Evolutionary conservation across 2,888 invertebrate genomes (phyloP).

Genomic region (Pilophorus perplexus): DNA sequence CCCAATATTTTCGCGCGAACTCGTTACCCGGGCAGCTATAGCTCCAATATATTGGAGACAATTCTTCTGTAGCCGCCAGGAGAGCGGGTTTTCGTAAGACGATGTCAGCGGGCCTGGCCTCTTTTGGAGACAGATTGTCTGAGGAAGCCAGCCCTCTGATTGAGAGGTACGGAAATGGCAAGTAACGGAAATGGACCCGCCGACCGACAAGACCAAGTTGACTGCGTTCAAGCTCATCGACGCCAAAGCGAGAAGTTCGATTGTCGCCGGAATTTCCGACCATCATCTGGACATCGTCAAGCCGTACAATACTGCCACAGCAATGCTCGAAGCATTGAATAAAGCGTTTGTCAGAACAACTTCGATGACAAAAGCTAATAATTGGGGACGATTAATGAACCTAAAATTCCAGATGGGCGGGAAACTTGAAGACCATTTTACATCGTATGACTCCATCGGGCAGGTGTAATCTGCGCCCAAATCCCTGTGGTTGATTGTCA

Average conservation of each 20-base stretch:
- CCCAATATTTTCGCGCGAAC: too few species aligned
- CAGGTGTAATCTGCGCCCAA: too few species aligned
- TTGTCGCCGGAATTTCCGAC: constrained; percentile 9
- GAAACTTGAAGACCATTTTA: constrained; percentile 39
- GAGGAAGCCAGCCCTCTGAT: too few species aligned
- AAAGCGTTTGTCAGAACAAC: constrained; percentile 23
- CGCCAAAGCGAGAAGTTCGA: constrained; percentile 4
- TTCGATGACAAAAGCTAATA: constrained; percentile 25
- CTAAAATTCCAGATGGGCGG: constrained; percentile 8
- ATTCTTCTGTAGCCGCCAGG: too few species aligned
- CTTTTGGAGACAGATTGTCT: too few species aligned
- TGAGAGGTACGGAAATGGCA: too few species aligned
- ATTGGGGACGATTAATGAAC: constrained; percentile 24
- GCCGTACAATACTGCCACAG: background rate
- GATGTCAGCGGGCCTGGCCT: too few species aligned
- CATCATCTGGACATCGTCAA: constrained; percentile 26
- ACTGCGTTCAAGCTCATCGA: background rate
- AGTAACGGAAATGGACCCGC: background rate
- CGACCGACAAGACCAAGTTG: background rate
- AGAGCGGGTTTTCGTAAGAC: too few species aligned
- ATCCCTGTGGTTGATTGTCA: too few species aligned
- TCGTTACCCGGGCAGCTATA: too few species aligned
- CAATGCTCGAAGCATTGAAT: background rate
- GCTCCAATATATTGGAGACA: too few species aligned
- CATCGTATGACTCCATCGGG: constrained; percentile 31